Evolutionary conservation across 2,888 invertebrate species (phyloP), one percentile per base, ranked within the genome.

Genomic region (Ochropleura leucogaster): DNA sequence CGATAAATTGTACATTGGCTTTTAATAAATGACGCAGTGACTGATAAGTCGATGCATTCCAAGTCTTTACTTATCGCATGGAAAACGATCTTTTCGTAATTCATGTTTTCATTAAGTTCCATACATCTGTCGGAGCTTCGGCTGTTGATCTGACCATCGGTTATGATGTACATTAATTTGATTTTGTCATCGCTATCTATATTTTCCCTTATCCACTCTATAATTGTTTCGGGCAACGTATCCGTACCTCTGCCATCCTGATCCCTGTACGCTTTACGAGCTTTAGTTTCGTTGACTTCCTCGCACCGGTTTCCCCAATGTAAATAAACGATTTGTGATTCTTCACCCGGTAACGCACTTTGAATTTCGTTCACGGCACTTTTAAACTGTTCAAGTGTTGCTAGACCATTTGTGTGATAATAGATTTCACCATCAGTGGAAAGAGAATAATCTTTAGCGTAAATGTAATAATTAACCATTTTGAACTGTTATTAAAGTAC

Each of bases 1-100:
- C 89, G 77, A 72, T 90, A 89, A 72, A 89, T 77, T 4, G 66
- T 73, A 74, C 90, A 91, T 16, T 65, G 85, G 18, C 18, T 71
- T 46, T 77, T 76, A 30, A 76, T 82, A 79, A 67, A 89, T 88
- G 7, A 91, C 84, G 66, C 90, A 89, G 72, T 73, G 2, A 73
- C 72, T 1, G 76, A 63, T 69, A 76, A 57, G 63, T 76, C 77
- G 18, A 76, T 77, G n/a, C 69, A 63, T 0, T 2, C 4, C 55
- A 76, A 77, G 44, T 77, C 6, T 51, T 69, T 7, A 55, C 14
- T 55, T 12, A 77, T 4, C 30, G 76, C 76, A 20, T 76, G 76
- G 6, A 76, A 76, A 14, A 76, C 69, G 0, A 76, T 68, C 1
- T 77, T 76, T 46, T 77, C 77, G 12, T 76, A 76, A 57, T 63